Evolutionary conservation across 2,113 vertebrate species (phyloP).

Genomic region (Sylvietta virens): DNA sequence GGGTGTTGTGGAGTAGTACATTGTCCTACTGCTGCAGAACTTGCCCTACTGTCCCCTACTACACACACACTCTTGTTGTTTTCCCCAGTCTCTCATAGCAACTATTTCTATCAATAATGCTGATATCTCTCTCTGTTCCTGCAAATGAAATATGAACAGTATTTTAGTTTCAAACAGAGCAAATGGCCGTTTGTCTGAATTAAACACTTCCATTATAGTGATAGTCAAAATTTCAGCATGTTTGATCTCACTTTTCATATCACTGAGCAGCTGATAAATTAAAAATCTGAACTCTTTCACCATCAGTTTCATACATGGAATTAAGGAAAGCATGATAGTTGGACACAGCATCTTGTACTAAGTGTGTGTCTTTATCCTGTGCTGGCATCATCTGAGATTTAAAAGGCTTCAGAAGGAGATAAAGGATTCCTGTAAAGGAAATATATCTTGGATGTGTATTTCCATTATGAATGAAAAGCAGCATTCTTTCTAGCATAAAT

Average conservation of each 20-base stretch:
- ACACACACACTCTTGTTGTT: neutral
- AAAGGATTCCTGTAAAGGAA: neutral
- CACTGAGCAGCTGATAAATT: neutral
- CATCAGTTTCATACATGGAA: neutral
- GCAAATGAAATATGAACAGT: neutral
- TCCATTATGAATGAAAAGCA: neutral
- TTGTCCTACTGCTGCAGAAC: neutral
- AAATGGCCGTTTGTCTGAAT: neutral
- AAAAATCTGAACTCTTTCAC: neutral
- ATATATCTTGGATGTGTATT: neutral
- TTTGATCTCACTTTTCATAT: neutral
- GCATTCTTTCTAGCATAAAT: neutral
- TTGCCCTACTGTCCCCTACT: neutral
- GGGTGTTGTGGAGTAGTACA: neutral
- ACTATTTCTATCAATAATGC: neutral
- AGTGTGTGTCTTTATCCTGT: neutral
- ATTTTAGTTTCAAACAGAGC: neutral
- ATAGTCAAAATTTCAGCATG: neutral
- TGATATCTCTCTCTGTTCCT: neutral
- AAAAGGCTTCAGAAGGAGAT: neutral
- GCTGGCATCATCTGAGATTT: neutral
- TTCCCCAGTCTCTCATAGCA: neutral
- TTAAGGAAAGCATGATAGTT: neutral
- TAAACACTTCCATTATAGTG: neutral
- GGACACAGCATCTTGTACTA: neutral